Evolutionary conservation across 2,797 vertebrate genomes (phyloP).

Genomic region (Peromyscus aztecus): DNA sequence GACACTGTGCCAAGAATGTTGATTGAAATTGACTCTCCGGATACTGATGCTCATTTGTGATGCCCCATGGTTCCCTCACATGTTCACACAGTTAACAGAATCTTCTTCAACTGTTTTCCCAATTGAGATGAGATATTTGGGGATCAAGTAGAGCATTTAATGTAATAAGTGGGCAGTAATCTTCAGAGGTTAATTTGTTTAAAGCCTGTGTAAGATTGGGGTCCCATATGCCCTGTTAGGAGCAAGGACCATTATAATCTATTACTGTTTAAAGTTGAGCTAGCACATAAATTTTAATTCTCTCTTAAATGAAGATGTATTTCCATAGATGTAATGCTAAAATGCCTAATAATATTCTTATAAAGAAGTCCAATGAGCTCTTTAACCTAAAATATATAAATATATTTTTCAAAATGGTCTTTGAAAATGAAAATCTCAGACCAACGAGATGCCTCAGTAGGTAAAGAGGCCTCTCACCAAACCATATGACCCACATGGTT

Average conservation of each 20-base stretch:
- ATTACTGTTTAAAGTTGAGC: constrained; percentile 81
- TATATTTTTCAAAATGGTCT: constrained; percentile 59
- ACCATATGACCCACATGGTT: background rate
- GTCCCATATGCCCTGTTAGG: constrained; percentile 78
- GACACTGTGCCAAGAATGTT: constrained; percentile 78
- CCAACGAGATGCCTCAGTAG: background rate
- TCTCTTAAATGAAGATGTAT: constrained; percentile 81
- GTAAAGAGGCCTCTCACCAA: background rate
- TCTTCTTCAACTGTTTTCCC: constrained; percentile 80
- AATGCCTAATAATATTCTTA: constrained; percentile 70
- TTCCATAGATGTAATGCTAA: constrained; percentile 66
- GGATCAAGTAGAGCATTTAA: constrained; percentile 82
- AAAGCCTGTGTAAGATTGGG: constrained; percentile 78
- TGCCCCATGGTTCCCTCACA: constrained; percentile 56
- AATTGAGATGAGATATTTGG: constrained; percentile 82
- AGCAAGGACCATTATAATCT: constrained; percentile 79
- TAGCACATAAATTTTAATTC: constrained; percentile 81
- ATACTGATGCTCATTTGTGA: constrained; percentile 68
- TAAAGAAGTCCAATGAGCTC: constrained; percentile 66
- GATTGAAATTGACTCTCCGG: constrained; percentile 76
- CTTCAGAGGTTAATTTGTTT: constrained; percentile 83
- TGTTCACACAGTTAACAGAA: constrained; percentile 59
- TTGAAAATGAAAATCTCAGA: constrained; percentile 62
- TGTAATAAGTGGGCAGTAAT: constrained; percentile 82
- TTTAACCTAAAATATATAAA: constrained; percentile 52